Evolutionary conservation across 2,113 vertebrate genomes (phyloP).

Genomic region (Phoenicopterus ruber): DNA sequence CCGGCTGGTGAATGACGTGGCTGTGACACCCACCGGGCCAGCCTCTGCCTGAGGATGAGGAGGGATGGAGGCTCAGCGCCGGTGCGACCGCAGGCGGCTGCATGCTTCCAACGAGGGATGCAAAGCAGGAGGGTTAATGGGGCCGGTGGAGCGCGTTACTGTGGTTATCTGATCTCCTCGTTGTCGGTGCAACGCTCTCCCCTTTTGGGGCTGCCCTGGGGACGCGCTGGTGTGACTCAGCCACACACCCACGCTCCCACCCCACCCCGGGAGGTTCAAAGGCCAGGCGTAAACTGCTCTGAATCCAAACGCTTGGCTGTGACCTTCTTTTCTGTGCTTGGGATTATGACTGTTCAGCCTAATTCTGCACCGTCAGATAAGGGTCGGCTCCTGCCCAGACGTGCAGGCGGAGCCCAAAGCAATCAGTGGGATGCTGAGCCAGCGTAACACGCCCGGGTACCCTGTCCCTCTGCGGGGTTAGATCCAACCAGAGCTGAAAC

Average conservation of each 20-base stretch:
- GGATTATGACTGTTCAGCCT: not conserved
- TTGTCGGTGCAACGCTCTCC: not conserved
- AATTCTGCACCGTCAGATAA: not conserved
- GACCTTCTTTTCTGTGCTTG: not conserved
- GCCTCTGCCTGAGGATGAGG: not conserved
- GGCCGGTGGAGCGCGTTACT: not conserved
- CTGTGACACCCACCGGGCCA: not conserved
- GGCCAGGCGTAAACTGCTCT: not conserved
- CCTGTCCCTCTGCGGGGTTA: accelerated
- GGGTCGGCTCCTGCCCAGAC: not conserved
- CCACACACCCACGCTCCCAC: not conserved
- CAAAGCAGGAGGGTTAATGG: not conserved
- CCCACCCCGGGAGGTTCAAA: not conserved
- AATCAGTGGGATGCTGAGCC: not conserved
- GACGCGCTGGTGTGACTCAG: not conserved
- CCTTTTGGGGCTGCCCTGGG: not conserved
- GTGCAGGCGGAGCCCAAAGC: not conserved
- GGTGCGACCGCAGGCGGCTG: accelerated
- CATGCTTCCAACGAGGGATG: accelerated
- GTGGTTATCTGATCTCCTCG: not conserved
- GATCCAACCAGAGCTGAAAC: accelerated
- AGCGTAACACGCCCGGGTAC: accelerated
- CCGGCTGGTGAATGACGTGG: not conserved
- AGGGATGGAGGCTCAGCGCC: not conserved
- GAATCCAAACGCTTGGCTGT: not conserved